phyloP scores from a whole-genome alignment of 2,888 invertebrate species.

The Torymus texanus region DNA sequence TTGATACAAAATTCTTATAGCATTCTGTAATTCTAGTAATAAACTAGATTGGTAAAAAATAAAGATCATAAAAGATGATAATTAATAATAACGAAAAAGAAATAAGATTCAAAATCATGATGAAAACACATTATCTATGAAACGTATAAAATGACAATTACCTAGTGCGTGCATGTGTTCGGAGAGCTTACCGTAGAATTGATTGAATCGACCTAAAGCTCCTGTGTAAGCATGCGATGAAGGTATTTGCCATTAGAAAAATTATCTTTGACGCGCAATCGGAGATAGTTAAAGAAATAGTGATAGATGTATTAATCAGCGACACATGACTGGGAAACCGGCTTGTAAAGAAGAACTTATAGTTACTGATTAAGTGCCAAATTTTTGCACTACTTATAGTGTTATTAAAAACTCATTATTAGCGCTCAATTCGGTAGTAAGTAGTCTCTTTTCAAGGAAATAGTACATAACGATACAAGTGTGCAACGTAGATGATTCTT shows the following conservation, averaged over 20 bases:
- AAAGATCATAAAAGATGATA: background rate
- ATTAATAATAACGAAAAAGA: conserved; percentile 16
- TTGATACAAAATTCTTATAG: too few relatives aligned
- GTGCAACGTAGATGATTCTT: too few relatives aligned
- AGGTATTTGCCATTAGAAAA: conserved; percentile 66
- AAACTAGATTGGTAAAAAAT: too few relatives aligned
- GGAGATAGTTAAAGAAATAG: background rate
- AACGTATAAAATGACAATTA: conserved; percentile 69
- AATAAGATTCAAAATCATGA: conserved; percentile 11
- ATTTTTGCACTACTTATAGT: background rate
- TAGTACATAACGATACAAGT: too few relatives aligned
- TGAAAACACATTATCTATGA: conserved; percentile 20
- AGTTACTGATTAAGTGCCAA: background rate
- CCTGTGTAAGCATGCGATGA: conserved; percentile 73
- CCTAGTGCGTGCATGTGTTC: conserved; percentile 75
- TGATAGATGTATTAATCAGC: conserved; percentile 22
- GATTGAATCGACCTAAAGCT: conserved; percentile 72
- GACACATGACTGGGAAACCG: conserved; percentile 43
- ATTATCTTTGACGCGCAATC: conserved; percentile 31
- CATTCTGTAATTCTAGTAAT: too few relatives aligned
- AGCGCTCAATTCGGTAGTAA: too few relatives aligned
- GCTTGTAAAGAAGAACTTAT: conserved; percentile 1
- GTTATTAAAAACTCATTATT: background rate
- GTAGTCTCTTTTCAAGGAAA: too few relatives aligned
- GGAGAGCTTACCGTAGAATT: conserved; percentile 74